phyloP scores from a whole-genome alignment of 2,113 vertebrate species.

The Alexandromys fortis region DNA sequence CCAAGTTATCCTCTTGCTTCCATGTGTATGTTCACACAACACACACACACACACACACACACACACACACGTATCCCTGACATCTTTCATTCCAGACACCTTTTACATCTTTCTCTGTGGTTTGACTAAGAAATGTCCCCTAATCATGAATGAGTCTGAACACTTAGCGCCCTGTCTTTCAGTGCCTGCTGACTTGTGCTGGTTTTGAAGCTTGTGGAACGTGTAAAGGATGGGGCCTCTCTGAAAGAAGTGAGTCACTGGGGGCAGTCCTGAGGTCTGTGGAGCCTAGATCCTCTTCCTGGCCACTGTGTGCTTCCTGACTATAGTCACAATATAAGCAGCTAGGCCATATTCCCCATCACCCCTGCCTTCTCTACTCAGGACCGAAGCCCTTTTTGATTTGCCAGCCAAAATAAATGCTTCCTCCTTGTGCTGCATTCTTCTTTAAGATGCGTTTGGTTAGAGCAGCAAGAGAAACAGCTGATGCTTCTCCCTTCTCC shows the following conservation, averaged over 20 bases:
- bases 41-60: neutral
- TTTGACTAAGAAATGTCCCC: neutral
- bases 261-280: neutral
- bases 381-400: neutral
- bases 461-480: neutral
- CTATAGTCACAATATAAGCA: no score
- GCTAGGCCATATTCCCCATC: no score
- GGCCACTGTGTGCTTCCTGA: neutral
- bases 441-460: neutral
- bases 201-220: neutral
- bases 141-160: neutral
- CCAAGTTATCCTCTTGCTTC: neutral
- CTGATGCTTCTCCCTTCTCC: neutral
- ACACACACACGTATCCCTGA: no score
- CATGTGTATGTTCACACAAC: neutral
- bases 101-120: neutral
- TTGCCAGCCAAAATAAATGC: neutral
- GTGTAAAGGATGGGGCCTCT: neutral
- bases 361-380: no score
- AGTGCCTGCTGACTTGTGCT: neutral
- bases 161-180: neutral
- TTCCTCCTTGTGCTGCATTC: neutral
- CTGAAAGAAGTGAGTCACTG: neutral
- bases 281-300: neutral
- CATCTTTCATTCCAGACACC: no score